A percentile compares a stretch with the other conserved stretches of the same genome.
phyloP scores from a whole-genome alignment of 1,140 invertebrate genomes.

The Sycophaga agraensis region DNA sequence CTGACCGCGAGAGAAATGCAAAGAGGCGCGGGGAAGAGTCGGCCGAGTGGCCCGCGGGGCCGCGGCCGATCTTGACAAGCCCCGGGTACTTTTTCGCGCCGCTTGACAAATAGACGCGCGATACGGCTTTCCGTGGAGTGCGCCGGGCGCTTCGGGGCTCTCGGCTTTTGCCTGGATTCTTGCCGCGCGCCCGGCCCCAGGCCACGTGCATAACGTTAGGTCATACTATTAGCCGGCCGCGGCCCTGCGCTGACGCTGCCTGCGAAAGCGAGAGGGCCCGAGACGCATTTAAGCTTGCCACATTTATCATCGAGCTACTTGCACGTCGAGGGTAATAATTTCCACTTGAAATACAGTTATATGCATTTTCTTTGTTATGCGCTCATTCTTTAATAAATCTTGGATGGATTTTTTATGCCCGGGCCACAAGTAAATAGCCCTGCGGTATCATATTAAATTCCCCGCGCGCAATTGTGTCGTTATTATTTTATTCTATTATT shows the following conservation, averaged over 20 bases:
- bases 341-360: not conserved
- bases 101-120: constrained; percentile 12
- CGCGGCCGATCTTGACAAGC: constrained; percentile 1
- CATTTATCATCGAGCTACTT: constrained; percentile 6
- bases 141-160: not conserved
- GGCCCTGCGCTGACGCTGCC: not conserved
- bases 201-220: constrained; percentile 9
- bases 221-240: not conserved
- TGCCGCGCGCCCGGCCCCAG: not conserved
- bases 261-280: not conserved
- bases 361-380: not conserved
- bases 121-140: constrained; percentile 8
- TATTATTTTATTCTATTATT: no score
- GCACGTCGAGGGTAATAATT: not conserved
- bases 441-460: no score
- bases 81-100: not conserved
- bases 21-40: not conserved
- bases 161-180: constrained; percentile 9
- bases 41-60: not conserved
- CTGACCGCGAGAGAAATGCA: not conserved
- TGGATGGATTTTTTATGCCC: no score
- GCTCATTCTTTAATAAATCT: no score
- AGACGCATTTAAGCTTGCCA: not conserved
- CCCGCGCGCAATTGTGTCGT: no score
- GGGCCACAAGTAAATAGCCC: no score